Evolutionary conservation across 1,140 invertebrate genomes (phyloP).

Genomic region (Heliconius nattereri): DNA sequence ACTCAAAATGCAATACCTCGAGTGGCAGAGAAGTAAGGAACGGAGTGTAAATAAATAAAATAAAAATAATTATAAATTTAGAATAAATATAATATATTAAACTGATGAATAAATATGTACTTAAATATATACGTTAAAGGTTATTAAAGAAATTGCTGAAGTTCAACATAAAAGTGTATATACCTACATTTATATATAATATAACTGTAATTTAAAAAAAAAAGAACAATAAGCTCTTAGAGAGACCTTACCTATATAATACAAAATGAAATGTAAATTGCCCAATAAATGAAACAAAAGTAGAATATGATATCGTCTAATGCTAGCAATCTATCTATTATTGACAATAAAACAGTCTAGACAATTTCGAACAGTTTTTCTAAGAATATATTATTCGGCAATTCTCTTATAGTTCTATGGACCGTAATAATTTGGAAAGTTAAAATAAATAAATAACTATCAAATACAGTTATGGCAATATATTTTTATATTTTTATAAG

Average conservation of each 20-base stretch:
- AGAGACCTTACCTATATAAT: not conserved
- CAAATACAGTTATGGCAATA: too few species aligned
- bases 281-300: constrained; percentile 8
- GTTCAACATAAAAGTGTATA: not conserved
- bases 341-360: constrained; percentile 11
- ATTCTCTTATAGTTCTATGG: not conserved
- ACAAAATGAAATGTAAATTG: not conserved
- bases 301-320: not conserved
- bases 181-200: not conserved
- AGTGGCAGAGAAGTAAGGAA: too few species aligned
- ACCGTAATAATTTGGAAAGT: not conserved
- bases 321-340: constrained; percentile 3
- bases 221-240: not conserved
- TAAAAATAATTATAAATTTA: too few species aligned
- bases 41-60: too few species aligned
- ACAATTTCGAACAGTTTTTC: constrained; percentile 2
- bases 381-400: not conserved
- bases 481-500: too few species aligned
- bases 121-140: too few species aligned
- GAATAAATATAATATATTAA: too few species aligned
- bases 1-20: too few species aligned
- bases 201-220: not conserved
- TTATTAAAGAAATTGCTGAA: not conserved
- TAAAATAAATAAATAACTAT: not conserved
- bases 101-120: too few species aligned